These are phyloP conservation scores for Acropora tenuis DNA, from an alignment of 64 coral and sea anemone species.

Conservation along the genomic window DNA sequence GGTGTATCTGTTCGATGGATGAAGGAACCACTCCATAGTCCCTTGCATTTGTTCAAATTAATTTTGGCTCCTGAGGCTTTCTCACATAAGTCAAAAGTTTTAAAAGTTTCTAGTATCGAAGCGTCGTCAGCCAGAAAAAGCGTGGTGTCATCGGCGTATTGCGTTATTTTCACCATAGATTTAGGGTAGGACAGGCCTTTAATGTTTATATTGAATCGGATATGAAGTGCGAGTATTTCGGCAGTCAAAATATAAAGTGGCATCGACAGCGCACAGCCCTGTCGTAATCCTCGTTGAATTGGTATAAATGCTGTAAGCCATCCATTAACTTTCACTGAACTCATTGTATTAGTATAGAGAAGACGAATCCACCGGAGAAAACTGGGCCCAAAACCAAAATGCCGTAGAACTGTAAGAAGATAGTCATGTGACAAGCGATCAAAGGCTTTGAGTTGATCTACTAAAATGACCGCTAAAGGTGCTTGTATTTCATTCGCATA, in stretches of 20 bases:
- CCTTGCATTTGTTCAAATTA: slow-evolving; percentile 37
- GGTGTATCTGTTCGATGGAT: too few relatives aligned
- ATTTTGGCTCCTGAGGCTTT: slow-evolving; percentile 50
- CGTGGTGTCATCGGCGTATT: slow-evolving; percentile 59
- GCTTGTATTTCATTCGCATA: slow-evolving; percentile 1
- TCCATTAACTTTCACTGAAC: slow-evolving; percentile 23
- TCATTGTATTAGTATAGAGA: slow-evolving; percentile 1
- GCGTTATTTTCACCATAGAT: not conserved
- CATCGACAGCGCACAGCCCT: slow-evolving; percentile 43
- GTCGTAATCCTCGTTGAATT: not conserved
- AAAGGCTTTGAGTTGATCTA: slow-evolving; percentile 40
- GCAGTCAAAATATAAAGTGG: slow-evolving; percentile 45
- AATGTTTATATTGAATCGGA: not conserved
- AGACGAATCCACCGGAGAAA: slow-evolving; percentile 37
- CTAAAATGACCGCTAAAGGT: not conserved
- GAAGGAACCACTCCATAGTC: not conserved
- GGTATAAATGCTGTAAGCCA: slow-evolving; percentile 18
- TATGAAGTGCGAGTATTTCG: not conserved
- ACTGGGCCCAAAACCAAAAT: not conserved
- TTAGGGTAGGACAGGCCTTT: not conserved
- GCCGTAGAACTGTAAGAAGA: not conserved
- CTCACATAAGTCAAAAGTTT: not conserved
- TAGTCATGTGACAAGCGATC: not conserved
- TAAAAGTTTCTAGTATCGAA: slow-evolving; percentile 2
- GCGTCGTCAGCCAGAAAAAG: not conserved